A percentile compares a stretch with the other conserved stretches of the same genome.
phyloP scores from a whole-genome alignment of 2,797 vertebrate genomes.

The Pitangus sulphuratus region DNA sequence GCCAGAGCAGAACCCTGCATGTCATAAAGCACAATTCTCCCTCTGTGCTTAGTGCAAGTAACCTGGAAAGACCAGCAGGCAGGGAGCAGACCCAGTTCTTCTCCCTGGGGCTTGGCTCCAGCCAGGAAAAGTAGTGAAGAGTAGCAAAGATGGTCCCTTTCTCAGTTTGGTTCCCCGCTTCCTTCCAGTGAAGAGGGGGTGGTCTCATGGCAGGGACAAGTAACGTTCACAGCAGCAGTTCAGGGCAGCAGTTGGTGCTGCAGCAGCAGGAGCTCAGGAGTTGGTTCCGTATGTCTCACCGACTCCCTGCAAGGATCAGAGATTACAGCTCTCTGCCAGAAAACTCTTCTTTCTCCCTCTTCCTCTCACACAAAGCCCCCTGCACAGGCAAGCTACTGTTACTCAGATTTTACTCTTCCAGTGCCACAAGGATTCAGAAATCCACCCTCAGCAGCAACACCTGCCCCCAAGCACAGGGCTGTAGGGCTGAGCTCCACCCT shows the following conservation, averaged over 20 bases:
- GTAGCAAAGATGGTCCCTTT: neutral
- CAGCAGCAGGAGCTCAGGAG: constrained; percentile 13
- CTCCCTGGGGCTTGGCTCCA: neutral
- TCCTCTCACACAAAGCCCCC: neutral
- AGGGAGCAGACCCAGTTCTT: neutral
- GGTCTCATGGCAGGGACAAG: neutral
- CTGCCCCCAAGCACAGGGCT: neutral
- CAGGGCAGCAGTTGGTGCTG: neutral
- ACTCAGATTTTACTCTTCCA: neutral
- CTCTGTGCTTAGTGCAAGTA: neutral
- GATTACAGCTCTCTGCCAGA: neutral
- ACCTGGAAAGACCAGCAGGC: neutral
- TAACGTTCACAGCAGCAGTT: neutral
- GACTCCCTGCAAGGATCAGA: constrained; percentile 56
- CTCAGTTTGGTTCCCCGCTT: neutral
- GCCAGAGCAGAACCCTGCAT: neutral
- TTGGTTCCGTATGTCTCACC: constrained; percentile 7
- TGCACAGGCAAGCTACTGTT: neutral
- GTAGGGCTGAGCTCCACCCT: neutral
- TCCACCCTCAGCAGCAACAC: neutral
- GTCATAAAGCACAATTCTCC: neutral
- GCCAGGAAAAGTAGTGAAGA: neutral
- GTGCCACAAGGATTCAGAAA: neutral
- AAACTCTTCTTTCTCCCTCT: neutral
- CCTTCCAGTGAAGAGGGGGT: neutral